Conservation (phyloP, 2,888 invertebrate genomes). For the Acrobasis consociella region DNA sequence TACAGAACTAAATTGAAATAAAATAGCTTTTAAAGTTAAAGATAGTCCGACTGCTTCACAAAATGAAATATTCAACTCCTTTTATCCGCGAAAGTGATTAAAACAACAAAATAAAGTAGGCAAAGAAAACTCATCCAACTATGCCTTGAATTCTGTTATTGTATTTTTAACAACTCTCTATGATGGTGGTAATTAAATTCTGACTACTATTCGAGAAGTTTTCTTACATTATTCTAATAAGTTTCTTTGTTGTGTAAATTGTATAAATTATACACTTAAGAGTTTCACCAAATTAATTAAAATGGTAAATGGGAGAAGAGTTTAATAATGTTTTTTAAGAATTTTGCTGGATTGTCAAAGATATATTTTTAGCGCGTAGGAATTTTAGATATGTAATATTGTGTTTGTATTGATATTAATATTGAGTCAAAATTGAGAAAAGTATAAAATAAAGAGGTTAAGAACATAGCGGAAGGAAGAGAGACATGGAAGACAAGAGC, state of each 20-base stretch:
- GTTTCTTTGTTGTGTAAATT: conserved; percentile 10
- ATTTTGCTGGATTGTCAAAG: too few species aligned
- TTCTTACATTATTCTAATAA: conserved; percentile 4
- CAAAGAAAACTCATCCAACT: neutral
- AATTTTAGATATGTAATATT: too few species aligned
- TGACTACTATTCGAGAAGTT: conserved; percentile 3
- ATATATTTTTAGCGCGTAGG: too few species aligned
- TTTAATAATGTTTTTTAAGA: conserved; percentile 18
- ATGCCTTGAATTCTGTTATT: conserved; percentile 13
- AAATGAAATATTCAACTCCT: neutral
- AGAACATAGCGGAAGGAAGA: too few species aligned
- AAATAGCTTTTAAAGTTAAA: neutral
- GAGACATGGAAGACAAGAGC: too few species aligned
- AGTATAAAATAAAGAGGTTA: too few species aligned
- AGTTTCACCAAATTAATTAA: conserved; percentile 13
- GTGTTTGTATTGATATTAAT: too few species aligned
- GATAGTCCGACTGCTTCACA: neutral
- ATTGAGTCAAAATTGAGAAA: too few species aligned
- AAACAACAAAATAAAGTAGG: conserved; percentile 1
- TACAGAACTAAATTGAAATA: neutral
- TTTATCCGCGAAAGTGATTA: neutral
- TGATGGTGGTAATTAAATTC: neutral
- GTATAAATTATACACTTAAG: conserved; percentile 7
- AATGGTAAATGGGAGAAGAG: conserved; percentile 5
- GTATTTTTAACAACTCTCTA: conserved; percentile 6